These are phyloP conservation scores for Drosophila anomelani DNA, from an alignment of 2,888 invertebrate species.

Conservation along the genomic window DNA sequence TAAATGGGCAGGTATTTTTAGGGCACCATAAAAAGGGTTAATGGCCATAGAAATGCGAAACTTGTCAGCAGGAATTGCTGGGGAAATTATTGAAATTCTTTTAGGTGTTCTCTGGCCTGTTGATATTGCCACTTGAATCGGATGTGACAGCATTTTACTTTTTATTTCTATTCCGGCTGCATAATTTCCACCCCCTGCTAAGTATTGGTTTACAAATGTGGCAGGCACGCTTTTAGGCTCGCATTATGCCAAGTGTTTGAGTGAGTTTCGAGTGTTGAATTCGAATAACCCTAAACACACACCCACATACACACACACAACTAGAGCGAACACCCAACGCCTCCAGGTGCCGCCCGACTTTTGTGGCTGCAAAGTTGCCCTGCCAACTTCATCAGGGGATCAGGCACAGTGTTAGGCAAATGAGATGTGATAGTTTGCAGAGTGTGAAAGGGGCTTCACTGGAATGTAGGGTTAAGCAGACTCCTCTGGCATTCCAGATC, in stretches of 20 bases:
- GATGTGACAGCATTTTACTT: conserved; percentile 76
- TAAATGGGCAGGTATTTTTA: conserved; percentile 50
- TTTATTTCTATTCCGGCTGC: conserved; percentile 65
- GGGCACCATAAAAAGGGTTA: conserved; percentile 68
- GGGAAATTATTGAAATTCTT: conserved; percentile 75
- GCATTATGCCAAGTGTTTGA: conserved; percentile 76
- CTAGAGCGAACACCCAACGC: background rate
- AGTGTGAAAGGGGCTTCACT: background rate
- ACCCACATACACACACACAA: conserved; percentile 7
- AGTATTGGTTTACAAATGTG: conserved; percentile 48
- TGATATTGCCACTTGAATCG: conserved; percentile 75
- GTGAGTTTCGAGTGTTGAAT: conserved; percentile 59
- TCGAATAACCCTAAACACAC: conserved; percentile 48
- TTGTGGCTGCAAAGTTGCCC: conserved; percentile 37
- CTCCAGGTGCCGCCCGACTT: conserved; percentile 20
- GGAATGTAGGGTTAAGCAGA: conserved; percentile 8
- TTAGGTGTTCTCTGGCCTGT: conserved; percentile 55
- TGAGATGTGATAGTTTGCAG: conserved; percentile 45
- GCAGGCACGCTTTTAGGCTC: conserved; percentile 68
- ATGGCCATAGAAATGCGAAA: conserved; percentile 76
- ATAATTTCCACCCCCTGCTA: conserved; percentile 52
- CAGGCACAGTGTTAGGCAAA: conserved; percentile 36
- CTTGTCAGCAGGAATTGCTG: conserved; percentile 72
- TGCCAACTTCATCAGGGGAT: conserved; percentile 44
- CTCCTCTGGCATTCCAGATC: background rate